Evolutionary conservation across 2,113 vertebrate genomes (phyloP).

Genomic region (Cnemophilus loriae): DNA sequence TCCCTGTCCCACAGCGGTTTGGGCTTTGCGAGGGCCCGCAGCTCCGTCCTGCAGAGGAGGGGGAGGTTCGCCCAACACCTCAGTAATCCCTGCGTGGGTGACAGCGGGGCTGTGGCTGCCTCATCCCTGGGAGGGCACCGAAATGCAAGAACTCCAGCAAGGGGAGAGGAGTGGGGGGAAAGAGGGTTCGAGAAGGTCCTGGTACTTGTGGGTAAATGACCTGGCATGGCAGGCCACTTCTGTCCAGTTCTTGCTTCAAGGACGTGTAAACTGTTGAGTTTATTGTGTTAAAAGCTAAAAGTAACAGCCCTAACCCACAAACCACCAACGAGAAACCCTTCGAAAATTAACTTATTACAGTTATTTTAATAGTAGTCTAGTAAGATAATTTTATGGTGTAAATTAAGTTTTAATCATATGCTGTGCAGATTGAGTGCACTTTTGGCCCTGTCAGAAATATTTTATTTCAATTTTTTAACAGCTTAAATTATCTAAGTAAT

Average conservation of each 20-base stretch:
- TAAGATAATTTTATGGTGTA: neutral
- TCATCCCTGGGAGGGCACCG: accelerated
- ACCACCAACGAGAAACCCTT: neutral
- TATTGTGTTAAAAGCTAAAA: neutral
- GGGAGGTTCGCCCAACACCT: neutral
- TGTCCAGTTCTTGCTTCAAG: neutral
- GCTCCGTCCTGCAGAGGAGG: neutral
- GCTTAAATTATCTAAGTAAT: neutral
- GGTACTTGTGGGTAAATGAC: neutral
- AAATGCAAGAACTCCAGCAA: no score
- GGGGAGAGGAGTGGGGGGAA: accelerated
- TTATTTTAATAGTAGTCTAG: neutral
- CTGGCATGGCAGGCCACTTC: accelerated
- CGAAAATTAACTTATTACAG: accelerated
- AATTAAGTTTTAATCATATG: neutral
- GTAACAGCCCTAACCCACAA: neutral
- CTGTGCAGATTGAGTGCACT: neutral
- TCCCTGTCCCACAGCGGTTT: neutral
- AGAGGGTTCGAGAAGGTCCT: accelerated
- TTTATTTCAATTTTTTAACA: neutral
- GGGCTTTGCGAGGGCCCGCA: neutral
- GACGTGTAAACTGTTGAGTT: neutral
- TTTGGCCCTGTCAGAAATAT: neutral
- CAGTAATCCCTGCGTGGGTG: neutral
- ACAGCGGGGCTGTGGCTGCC: neutral